Conservation (phyloP, 2,797 vertebrate species). For the Oceanodroma leucorhoa region DNA sequence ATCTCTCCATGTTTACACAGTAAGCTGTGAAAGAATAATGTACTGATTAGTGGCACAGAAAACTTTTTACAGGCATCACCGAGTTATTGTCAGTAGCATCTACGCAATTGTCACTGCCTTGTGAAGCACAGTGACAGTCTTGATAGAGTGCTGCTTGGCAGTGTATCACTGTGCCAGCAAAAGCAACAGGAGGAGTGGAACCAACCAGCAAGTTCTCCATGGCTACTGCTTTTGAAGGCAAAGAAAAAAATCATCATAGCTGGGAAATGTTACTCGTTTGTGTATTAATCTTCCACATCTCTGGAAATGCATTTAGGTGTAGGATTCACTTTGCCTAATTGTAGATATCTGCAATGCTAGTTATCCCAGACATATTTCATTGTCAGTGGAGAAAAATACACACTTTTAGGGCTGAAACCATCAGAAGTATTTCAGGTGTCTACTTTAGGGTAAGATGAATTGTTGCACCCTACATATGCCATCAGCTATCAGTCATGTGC, state of each 20-base stretch:
- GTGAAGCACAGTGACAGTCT: slow-evolving; percentile 2
- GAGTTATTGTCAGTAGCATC: slow-evolving; percentile 16
- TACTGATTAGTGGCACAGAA: not conserved
- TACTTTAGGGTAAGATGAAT: not conserved
- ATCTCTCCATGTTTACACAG: not conserved
- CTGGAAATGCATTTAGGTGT: not conserved
- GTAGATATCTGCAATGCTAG: not conserved
- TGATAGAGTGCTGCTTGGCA: not conserved
- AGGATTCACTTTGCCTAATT: not conserved
- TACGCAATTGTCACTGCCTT: not conserved
- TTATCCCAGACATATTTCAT: not conserved
- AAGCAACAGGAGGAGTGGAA: slow-evolving; percentile 9
- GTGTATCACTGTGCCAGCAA: not conserved
- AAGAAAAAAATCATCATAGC: not conserved
- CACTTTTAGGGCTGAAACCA: not conserved
- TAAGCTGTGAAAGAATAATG: not conserved
- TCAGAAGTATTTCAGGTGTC: not conserved
- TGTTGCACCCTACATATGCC: not conserved
- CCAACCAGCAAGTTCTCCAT: slow-evolving; percentile 6
- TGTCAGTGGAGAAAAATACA: not conserved
- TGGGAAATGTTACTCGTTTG: not conserved
- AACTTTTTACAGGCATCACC: not conserved
- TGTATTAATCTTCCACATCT: not conserved
- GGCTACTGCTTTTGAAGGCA: not conserved
- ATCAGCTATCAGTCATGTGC: not conserved